These are phyloP conservation scores for Chrosomus eos DNA, from an alignment of 2,797 vertebrate species.

Conservation along the genomic window DNA sequence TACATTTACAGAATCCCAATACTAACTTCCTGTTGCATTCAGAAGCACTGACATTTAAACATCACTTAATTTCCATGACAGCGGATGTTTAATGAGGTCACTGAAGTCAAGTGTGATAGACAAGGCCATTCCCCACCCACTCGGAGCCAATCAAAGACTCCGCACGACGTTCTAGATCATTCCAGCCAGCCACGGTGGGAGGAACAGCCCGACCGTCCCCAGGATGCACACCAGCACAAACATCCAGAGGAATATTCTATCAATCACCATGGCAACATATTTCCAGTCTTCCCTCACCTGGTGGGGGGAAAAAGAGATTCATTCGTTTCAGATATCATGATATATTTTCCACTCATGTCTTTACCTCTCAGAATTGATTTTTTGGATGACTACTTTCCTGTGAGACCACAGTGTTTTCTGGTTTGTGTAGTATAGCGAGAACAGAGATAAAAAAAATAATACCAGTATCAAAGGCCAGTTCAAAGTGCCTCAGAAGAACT, in stretches of 20 bases:
- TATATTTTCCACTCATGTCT: conserved; percentile 39
- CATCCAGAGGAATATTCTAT: conserved; percentile 89
- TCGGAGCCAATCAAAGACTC: conserved; percentile 22
- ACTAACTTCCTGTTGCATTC: not conserved
- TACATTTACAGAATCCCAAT: conserved; percentile 6
- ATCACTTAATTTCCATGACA: conserved; percentile 25
- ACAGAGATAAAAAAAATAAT: conserved; percentile 41
- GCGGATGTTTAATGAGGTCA: conserved; percentile 27
- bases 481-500: not conserved
- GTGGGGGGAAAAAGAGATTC: conserved; percentile 25
- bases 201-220: conserved; percentile 86
- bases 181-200: conserved; percentile 87
- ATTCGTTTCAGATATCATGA: conserved; percentile 42
- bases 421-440: conserved; percentile 21
- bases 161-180: conserved; percentile 78
- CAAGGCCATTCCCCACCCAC: conserved; percentile 32
- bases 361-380: conserved; percentile 48
- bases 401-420: conserved; percentile 34
- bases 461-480: not conserved
- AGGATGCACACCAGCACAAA: conserved; percentile 86
- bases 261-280: conserved; percentile 87
- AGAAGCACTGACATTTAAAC: conserved; percentile 11
- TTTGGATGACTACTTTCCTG: conserved; percentile 41
- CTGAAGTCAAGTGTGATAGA: conserved; percentile 27
- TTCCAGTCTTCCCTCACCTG: conserved; percentile 92